Evolutionary conservation across 2,888 invertebrate species (phyloP).

Genomic region (Tuberolachnus salignus): DNA sequence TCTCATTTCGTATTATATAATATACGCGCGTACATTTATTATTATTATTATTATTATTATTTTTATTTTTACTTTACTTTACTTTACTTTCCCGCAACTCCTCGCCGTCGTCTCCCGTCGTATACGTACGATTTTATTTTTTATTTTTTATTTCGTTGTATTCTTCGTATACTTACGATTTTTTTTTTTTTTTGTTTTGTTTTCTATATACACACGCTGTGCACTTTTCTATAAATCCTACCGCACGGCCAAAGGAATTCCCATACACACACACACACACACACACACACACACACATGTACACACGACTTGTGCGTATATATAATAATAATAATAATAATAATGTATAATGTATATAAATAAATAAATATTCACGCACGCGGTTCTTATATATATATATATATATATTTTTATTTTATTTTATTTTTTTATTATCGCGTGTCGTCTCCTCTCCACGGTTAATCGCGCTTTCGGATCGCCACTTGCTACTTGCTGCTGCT

Average conservation of each 20-base stretch:
- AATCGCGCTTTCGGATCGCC: slow-evolving; percentile 8
- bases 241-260: slow-evolving; percentile 12
- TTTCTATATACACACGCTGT: too few relatives aligned
- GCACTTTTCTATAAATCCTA: too few relatives aligned
- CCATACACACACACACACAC: neutral
- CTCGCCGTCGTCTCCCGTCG: too few relatives aligned
- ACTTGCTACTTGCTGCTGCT: too few relatives aligned
- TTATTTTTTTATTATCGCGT: slow-evolving; percentile 20
- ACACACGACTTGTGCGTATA: neutral
- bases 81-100: neutral
- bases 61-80: neutral
- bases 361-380: neutral
- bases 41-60: slow-evolving; percentile 24
- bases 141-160: neutral
- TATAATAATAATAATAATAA: neutral
- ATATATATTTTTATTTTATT: neutral
- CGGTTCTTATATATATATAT: neutral
- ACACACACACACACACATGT: neutral
- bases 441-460: neutral
- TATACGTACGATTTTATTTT: neutral
- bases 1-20: neutral
- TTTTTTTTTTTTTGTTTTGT: neutral
- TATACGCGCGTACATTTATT: neutral
- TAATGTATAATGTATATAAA: too few relatives aligned
- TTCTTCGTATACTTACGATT: neutral